Evolutionary conservation across 2,888 invertebrate species (phyloP), one percentile per base, ranked within the genome.

Genomic region (Drosophila mayaguana): DNA sequence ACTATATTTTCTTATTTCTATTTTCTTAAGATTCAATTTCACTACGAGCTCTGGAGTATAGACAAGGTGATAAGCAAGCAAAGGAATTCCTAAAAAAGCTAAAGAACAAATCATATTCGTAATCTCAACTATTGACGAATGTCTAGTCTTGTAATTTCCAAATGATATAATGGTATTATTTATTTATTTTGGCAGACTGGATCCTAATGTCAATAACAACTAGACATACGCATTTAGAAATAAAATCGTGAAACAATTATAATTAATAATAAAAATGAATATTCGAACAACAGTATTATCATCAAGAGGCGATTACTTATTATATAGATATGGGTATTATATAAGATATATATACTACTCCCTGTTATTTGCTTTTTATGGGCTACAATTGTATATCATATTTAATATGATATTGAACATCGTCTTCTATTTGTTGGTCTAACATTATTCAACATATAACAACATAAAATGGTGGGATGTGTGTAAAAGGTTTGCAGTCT

Each of bases 1-100:
- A n/a, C 34, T 32, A 14, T 36, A 42, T 20, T 14, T 9, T 8
- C 28, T 46, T 57, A 1, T 36, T 3, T 36, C 2, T 36, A 16
- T 6, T 36, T 9, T 28, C 79, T 83, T 20, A 48, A 91, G 91
- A 90, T 80, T 90, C 91, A 8, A 78, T 83, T 40, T 75, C 89
- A n/a, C 64, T 92, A 36, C 95, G 95, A 89, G 97, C 97, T 0
- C 92, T 98, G 77, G 97, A 97, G 91, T 95, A 95, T 62, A 94
- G 98, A 57, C 96, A 96, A 92, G 97, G 97, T 73, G 98, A 98
- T 93, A 97, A 96, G 92, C 95, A 96, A 92, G 98, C 98, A 22
- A 95, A 95, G 91, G 98, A 98, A 79, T 98, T 98, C 93, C 94
- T 98, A 43, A 97, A 97, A 92, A 96, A 95, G 92, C 94, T 96